Evolutionary conservation across 2,113 vertebrate species (phyloP).

Genomic region (Melozone crissalis): DNA sequence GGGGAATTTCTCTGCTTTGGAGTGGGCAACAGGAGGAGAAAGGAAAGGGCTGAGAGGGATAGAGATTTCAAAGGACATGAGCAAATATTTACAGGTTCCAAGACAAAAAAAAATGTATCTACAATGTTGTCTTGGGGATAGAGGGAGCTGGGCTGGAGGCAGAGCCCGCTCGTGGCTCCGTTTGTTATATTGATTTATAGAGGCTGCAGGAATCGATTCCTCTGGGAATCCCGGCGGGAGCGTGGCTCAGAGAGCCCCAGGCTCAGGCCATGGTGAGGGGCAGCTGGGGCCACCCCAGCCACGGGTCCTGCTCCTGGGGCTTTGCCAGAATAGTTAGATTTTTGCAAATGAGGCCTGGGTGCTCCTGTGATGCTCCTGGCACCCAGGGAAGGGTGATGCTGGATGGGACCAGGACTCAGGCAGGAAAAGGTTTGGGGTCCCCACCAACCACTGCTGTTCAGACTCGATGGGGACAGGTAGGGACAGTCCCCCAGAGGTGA

Average conservation of each 20-base stretch:
- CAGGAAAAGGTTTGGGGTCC: not conserved
- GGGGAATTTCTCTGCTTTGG: not conserved
- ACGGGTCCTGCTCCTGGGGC: not conserved
- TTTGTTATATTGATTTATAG: slow-evolving; percentile 49
- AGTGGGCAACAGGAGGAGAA: not conserved
- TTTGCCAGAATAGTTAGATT: not conserved
- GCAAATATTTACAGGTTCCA: slow-evolving; percentile 68
- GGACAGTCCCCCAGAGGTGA: not conserved
- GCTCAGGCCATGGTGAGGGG: not conserved
- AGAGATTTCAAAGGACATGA: slow-evolving; percentile 32
- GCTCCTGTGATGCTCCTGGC: not conserved
- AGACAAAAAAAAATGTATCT: slow-evolving; percentile 44
- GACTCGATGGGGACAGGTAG: rapidly evolving
- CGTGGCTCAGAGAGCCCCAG: rapidly evolving
- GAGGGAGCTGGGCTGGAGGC: not conserved
- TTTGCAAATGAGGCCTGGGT: not conserved
- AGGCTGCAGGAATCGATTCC: not conserved
- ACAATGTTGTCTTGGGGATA: slow-evolving; percentile 40
- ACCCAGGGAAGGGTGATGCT: not conserved
- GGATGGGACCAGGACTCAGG: rapidly evolving
- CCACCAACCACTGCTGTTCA: rapidly evolving
- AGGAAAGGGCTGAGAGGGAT: slow-evolving; percentile 5
- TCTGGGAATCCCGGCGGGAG: not conserved
- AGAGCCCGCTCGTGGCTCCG: not conserved
- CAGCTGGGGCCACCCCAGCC: not conserved